These are phyloP conservation scores for Diarsia mendica DNA, from an alignment of 2,888 invertebrate genomes.

Conservation along the genomic window DNA sequence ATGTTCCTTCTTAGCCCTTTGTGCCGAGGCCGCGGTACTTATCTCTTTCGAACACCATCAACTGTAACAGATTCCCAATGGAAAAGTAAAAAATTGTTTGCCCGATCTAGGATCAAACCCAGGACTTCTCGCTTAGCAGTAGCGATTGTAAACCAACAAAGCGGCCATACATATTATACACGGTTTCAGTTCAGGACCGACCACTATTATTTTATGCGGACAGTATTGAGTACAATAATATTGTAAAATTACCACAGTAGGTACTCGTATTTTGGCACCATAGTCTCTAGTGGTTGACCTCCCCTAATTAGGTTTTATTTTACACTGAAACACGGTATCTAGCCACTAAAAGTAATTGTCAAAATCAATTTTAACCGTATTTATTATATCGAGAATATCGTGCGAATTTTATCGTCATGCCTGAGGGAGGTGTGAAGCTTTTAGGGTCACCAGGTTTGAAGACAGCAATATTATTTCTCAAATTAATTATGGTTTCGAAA, in stretches of 20 bases:
- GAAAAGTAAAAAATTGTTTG: too few species aligned
- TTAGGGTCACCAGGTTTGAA: slow-evolving; percentile 22
- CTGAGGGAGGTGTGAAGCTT: slow-evolving; percentile 21
- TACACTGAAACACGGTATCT: background rate
- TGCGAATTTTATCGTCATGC: slow-evolving; percentile 26
- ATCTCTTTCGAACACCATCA: too few species aligned
- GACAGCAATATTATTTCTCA: background rate
- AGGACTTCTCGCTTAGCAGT: background rate
- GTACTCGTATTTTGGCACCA: background rate
- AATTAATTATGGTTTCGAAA: background rate
- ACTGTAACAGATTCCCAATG: too few species aligned
- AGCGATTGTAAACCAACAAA: background rate
- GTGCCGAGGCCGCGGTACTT: too few species aligned
- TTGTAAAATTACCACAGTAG: background rate
- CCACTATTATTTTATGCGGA: background rate
- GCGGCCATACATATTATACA: background rate
- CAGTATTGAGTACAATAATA: background rate
- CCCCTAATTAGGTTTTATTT: slow-evolving; percentile 2
- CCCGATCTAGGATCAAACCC: background rate
- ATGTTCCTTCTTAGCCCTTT: too few species aligned
- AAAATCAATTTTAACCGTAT: slow-evolving; percentile 41
- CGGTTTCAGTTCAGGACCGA: background rate
- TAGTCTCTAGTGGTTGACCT: background rate
- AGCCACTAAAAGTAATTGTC: slow-evolving; percentile 26
- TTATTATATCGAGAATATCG: slow-evolving; percentile 44